A percentile compares a stretch with the other conserved stretches of the same genome.
phyloP scores from a whole-genome alignment of 2,113 vertebrate genomes.

The Chascanopsetta lugubris region DNA sequence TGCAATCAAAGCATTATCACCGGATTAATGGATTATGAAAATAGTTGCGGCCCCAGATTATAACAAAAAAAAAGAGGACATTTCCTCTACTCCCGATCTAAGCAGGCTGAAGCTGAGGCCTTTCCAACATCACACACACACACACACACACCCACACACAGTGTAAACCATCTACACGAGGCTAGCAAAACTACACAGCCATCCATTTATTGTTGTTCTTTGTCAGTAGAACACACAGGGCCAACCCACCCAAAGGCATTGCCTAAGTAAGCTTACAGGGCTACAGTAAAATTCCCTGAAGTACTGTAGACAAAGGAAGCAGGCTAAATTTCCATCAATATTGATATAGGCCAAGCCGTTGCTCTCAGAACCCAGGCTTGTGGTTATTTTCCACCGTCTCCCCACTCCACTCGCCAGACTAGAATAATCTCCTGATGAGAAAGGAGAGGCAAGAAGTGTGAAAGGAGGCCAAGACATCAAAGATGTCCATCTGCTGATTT shows the following conservation, averaged over 20 bases:
- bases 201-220: slow-evolving; percentile 66
- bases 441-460: slow-evolving; percentile 56
- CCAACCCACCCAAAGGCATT: slow-evolving; percentile 71
- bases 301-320: slow-evolving; percentile 71
- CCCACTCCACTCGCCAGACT: slow-evolving; percentile 55
- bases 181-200: slow-evolving; percentile 55
- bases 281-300: slow-evolving; percentile 72
- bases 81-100: slow-evolving; percentile 26
- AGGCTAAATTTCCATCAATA: slow-evolving; percentile 75
- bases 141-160: slow-evolving; percentile 32
- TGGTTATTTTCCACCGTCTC: slow-evolving; percentile 72
- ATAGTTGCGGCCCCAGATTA: too few species aligned
- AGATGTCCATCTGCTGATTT: slow-evolving; percentile 51
- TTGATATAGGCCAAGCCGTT: slow-evolving; percentile 69
- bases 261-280: slow-evolving; percentile 75
- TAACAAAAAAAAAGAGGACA: slow-evolving; percentile 20
- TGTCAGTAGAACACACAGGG: slow-evolving; percentile 61
- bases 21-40: too few species aligned
- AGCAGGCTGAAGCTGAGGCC: not conserved
- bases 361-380: slow-evolving; percentile 61
- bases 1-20: too few species aligned
- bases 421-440: slow-evolving; percentile 68
- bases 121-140: slow-evolving; percentile 23
- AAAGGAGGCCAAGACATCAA: slow-evolving; percentile 62
- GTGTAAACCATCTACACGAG: slow-evolving; percentile 57